Evolutionary conservation across 2,888 invertebrate species (phyloP), one percentile per base, ranked within the genome.

Genomic region (Xestia xanthographa): DNA sequence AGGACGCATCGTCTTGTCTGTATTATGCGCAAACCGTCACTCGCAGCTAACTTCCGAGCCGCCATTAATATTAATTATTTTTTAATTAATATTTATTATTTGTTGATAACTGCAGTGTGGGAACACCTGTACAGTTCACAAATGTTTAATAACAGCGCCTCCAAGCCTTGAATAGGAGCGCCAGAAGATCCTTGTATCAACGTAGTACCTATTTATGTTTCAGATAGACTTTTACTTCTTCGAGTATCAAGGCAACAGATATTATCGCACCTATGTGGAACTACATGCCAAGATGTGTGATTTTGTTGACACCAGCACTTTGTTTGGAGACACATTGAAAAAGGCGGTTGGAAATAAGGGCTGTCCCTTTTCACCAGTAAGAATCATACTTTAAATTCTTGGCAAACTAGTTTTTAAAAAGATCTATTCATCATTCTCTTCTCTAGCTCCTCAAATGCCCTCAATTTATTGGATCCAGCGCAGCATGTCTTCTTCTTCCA

Each of bases 281-380:
- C 34, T 83, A 8, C 83, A 76, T 62, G 41, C 38, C 29, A 72
- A 65, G 34, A 0, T 72, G 14, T 83, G 83, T 48, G 80, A 83
- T n/a, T 83, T 83, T 41, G 4, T 22, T 20, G 38, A 65, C 0
- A 70, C 50, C 4, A 26, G 65, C 45, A 62, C 48, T 14, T 26
- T 83, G 3, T 83, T 83, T 45, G 83, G 80, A 22, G 50, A 62
- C 4, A 34, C 83, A 11, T 12, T 83, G 56, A 73, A 66, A 68
- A 75, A 53, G 56, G 80, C 75, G 38, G 0, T 60, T 8, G 17
- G 14, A 22, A 60, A 14, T 14, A 17, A 34, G 5, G 0, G 53
- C 3, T 83, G 83, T 26, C 83, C 83, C 29, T 73, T 58, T 62
- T 29, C 14, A 8, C 62, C 83, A 14, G 83, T 83, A 72, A 76